Evolutionary conservation across 53 echinoderm and acorn worm genomes (phyloP), one percentile per base, ranked within the genome.

Genomic region (Patiria pectinifera): DNA sequence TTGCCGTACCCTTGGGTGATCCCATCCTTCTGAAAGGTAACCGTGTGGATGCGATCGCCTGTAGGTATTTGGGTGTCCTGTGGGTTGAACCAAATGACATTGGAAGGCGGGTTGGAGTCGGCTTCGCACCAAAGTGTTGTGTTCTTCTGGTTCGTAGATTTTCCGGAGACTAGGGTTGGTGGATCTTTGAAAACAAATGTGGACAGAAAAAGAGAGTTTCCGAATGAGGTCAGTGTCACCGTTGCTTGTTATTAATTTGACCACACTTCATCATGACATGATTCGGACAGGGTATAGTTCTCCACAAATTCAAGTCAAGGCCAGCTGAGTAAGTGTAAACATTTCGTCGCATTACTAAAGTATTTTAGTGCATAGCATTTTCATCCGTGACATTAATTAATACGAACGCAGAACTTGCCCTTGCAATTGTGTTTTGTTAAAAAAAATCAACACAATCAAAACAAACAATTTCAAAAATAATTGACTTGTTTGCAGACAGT

Each of bases 121-220:
- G 12, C 76, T 49, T 75, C 46, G 87, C 87, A 87, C 87, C 48
- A 75, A 13, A 87, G 59, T n/a, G 43, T 87, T 18, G 22, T 87
- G 59, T 23, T 46, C 7, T 24, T 22, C 1, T 22, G 26, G 13
- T 69, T n/a, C 1, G 4, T 75, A 16, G 9, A 9, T 22, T 45
- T 21, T 25, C 75, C 69, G 46, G 25, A 24, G 7, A 49, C 19
- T 74, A 45, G 9, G 59, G 70, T 53, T 45, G 87, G 87, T 48
- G 87, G 87, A 87, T 87, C 87, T 87, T 48, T 47, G 2, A 66
- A 3, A 35, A 35, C 35, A 35, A 35, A 35, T 35, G 35, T 35
- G 35, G 35, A 35, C 35, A 35, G 35, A 35, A 35, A 81, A 5
- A n/a, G 11, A 22, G 47, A 3, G 66, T 10, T 71, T 48, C 35